phyloP scores from a whole-genome alignment of 64 coral and sea anemone genomes.

The Porites australiensis region DNA sequence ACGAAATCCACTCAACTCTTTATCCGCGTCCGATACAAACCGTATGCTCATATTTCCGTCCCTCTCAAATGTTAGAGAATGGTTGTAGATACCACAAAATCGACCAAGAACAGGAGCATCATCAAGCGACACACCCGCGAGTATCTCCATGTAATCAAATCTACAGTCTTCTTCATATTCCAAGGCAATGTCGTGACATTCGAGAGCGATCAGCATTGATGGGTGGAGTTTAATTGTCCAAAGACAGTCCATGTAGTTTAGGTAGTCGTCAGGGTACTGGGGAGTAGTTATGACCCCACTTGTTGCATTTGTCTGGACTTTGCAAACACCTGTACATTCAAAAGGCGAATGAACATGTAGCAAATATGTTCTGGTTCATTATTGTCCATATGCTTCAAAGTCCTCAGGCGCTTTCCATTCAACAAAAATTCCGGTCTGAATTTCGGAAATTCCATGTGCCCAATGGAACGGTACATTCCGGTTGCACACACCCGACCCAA shows the following conservation, averaged over 20 bases:
- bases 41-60: slow-evolving; percentile 23
- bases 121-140: background rate
- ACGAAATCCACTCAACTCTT: slow-evolving; percentile 22
- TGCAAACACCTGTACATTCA: background rate
- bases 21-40: background rate
- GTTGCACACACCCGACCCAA: too few relatives aligned
- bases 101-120: background rate
- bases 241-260: slow-evolving; percentile 13
- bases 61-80: slow-evolving; percentile 11
- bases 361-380: too few relatives aligned
- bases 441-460: too few relatives aligned
- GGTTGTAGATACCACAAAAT: slow-evolving; percentile 12
- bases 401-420: too few relatives aligned
- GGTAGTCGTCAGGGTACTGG: slow-evolving; percentile 9
- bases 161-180: background rate
- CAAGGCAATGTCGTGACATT: slow-evolving; percentile 29
- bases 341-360: too few relatives aligned
- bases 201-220: slow-evolving; percentile 4
- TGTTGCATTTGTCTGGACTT: slow-evolving; percentile 6
- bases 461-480: too few relatives aligned
- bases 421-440: too few relatives aligned
- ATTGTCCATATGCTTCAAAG: too few relatives aligned
- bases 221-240: slow-evolving; percentile 24
- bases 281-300: slow-evolving; percentile 18
- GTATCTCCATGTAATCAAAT: slow-evolving; percentile 41